Evolutionary conservation across 1,140 invertebrate species (phyloP), one percentile per base, ranked within the genome.

Genomic region (Drosophila aff.): DNA sequence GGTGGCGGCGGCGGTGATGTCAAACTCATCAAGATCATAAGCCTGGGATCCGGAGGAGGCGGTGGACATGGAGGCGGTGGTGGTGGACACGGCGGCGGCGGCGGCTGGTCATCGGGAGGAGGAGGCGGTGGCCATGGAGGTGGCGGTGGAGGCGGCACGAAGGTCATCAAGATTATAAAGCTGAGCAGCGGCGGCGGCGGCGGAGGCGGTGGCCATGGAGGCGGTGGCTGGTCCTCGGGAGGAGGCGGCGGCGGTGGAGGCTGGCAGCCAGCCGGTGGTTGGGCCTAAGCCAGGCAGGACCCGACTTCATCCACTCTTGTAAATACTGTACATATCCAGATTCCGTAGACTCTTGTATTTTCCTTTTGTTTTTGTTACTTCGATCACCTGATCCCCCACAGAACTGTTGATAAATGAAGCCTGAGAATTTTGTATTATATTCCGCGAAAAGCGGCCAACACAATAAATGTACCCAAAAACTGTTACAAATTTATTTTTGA

Each of bases 241-340:
- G 75, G 74, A 13, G 75, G 79, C 9, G 89, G 83, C 8, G 76
- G 76, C 10, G 85, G 85, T 1, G 90, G 90, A 11, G 90, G 90
- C 13, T 92, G 91, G 91, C 90, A 92, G 65, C 85, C 91, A 52
- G 75, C 91, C 28, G 91, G 91, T 10, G 91, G 91, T n/a, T 92
- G 91, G 91, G 91, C 85, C 50, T 92, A 79, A 74, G 13, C 18
- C 16, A 9, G 21, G 43, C 21, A 18, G 13, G 31, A 60, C 6
- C 46, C 41, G 40, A n/a, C 18, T 43, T 33, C 23, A 16, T 21
- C 10, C 9, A 23, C 55, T 44, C 47, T 78, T 87, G 84, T 87
- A 87, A 83, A 87, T 87, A 87, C 41, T 89, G 84, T 89, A 89
- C 53, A 89, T 84, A 89, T 58, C 53, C 59, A n/a, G 60, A 61